These are phyloP conservation scores for Anagrus nilaparvatae DNA, from an alignment of 1,140 invertebrate genomes.

Conservation along the genomic window DNA sequence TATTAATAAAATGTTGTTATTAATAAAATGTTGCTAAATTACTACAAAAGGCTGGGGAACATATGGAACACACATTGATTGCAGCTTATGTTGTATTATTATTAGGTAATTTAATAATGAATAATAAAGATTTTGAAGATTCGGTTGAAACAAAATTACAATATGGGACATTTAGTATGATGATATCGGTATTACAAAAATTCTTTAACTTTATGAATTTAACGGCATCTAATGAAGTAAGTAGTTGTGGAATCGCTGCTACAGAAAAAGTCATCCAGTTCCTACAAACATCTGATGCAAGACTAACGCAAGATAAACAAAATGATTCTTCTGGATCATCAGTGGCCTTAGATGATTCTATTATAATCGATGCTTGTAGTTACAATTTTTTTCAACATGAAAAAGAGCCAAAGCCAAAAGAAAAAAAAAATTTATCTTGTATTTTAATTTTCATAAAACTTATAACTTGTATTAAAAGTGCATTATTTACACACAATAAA, in stretches of 20 bases:
- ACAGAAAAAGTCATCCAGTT: slow-evolving; percentile 43
- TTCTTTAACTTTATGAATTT: slow-evolving; percentile 95
- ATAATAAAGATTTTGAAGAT: slow-evolving; percentile 65
- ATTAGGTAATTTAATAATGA: slow-evolving; percentile 83
- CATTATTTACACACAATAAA: too few species aligned
- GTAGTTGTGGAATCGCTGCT: slow-evolving; percentile 39
- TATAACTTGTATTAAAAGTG: too few species aligned
- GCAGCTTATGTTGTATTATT: slow-evolving; percentile 89
- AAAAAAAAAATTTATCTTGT: too few species aligned
- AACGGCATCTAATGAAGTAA: slow-evolving; percentile 66
- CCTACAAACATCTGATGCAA: slow-evolving; percentile 38
- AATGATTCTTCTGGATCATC: too few species aligned
- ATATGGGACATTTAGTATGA: slow-evolving; percentile 65
- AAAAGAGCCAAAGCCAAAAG: too few species aligned
- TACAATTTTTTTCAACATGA: too few species aligned
- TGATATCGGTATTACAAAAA: slow-evolving; percentile 84
- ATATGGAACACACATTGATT: slow-evolving; percentile 97
- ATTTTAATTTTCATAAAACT: too few species aligned
- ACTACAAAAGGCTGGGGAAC: slow-evolving; percentile 88
- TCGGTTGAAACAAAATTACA: slow-evolving; percentile 66
- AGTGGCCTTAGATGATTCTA: too few species aligned
- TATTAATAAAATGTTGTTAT: too few species aligned
- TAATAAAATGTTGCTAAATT: too few species aligned
- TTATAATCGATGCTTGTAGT: too few species aligned
- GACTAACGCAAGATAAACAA: slow-evolving; percentile 33